These are phyloP conservation scores for Drosophila nr. perissopoda DNA, from an alignment of 2,888 invertebrate genomes.

Conservation along the genomic window DNA sequence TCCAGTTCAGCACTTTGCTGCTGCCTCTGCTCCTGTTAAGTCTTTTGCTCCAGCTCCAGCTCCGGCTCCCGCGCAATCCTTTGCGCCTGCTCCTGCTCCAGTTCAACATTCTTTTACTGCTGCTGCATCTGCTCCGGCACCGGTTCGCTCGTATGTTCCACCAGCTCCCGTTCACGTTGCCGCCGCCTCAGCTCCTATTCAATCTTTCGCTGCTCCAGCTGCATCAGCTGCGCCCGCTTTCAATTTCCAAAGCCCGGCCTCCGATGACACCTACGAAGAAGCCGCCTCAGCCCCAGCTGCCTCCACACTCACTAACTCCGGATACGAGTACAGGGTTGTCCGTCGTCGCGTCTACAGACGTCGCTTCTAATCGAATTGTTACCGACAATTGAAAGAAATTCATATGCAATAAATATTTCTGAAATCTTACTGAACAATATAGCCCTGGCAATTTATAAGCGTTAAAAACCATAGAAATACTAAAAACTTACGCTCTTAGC, in stretches of 20 bases:
- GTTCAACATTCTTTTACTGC: conserved; percentile 4
- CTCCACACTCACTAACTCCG: conserved; percentile 29
- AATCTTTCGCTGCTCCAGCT: conserved; percentile 7
- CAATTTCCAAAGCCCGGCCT: conserved; percentile 7
- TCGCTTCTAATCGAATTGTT: conserved; percentile 59
- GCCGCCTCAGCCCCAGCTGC: conserved; percentile 61
- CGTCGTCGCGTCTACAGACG: conserved; percentile 69
- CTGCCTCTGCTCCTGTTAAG: conserved; percentile 25
- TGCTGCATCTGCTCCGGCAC: conserved; percentile 2
- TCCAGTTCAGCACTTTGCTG: conserved; percentile 16
- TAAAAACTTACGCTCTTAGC: background rate
- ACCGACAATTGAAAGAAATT: background rate
- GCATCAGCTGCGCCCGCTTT: background rate
- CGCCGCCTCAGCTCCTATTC: conserved; percentile 9
- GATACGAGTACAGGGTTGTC: conserved; percentile 71
- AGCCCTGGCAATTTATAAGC: background rate
- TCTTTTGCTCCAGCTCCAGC: conserved; percentile 37
- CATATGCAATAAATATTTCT: conserved; percentile 30
- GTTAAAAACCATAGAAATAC: background rate
- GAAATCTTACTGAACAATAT: background rate
- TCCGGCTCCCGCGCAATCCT: conserved; percentile 40
- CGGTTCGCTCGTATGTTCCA: background rate
- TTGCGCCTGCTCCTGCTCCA: conserved; percentile 47
- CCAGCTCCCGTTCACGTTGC: conserved; percentile 2
- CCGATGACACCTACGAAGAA: conserved; percentile 34